Evolutionary conservation across 1,140 invertebrate species (phyloP).

Genomic region (Bemisia tabaci): DNA sequence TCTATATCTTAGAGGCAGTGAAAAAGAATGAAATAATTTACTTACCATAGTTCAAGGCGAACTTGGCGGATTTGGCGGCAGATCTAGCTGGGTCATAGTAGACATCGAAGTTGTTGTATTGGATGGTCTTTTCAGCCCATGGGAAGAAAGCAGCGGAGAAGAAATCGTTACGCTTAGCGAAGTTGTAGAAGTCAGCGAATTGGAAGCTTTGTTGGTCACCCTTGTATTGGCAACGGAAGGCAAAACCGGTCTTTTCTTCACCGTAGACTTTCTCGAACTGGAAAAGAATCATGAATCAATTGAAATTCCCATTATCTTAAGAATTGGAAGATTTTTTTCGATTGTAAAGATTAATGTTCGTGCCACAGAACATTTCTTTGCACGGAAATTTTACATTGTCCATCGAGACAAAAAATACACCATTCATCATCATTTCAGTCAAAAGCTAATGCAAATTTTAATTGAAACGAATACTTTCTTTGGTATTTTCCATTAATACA

Average conservation of each 20-base stretch:
- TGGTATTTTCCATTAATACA: too few relatives aligned
- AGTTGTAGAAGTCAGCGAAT: slow-evolving; percentile 23
- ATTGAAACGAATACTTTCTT: too few relatives aligned
- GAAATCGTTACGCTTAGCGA: slow-evolving; percentile 1
- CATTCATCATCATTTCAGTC: too few relatives aligned
- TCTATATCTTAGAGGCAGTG: too few relatives aligned
- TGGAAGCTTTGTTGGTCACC: slow-evolving; percentile 28
- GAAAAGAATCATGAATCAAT: slow-evolving; percentile 3
- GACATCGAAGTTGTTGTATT: slow-evolving; percentile 17
- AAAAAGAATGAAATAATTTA: too few relatives aligned
- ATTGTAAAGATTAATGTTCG: not conserved
- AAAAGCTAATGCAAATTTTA: too few relatives aligned
- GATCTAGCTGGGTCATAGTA: slow-evolving; percentile 22
- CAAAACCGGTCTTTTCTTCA: slow-evolving; percentile 28
- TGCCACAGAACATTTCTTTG: too few relatives aligned
- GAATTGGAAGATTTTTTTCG: not conserved
- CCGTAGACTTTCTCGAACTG: slow-evolving; percentile 15
- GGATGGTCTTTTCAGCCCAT: slow-evolving; percentile 11
- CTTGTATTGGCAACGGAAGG: slow-evolving; percentile 35
- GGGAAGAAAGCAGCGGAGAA: slow-evolving; percentile 1
- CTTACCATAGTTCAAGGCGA: slow-evolving; percentile 16
- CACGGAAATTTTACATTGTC: too few relatives aligned
- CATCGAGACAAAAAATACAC: too few relatives aligned
- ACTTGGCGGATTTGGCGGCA: slow-evolving; percentile 18
- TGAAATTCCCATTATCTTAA: slow-evolving; percentile 7